Percentiles rank a stretch among this genome's conserved stretches.
phyloP scores from a whole-genome alignment of 2,113 vertebrate genomes.

The Macroglossus sobrinus region DNA sequence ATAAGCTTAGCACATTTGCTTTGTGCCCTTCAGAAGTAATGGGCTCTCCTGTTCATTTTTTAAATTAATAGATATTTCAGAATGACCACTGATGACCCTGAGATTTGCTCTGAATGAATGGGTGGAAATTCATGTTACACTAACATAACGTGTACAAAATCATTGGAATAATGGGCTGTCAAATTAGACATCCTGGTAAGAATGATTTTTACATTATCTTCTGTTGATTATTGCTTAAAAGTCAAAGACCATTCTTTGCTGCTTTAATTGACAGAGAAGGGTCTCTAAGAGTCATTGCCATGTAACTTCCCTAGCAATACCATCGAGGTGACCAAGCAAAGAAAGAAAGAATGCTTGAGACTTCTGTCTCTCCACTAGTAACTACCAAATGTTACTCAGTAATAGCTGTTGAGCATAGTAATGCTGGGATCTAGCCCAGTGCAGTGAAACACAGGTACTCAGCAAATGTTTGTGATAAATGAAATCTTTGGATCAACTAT shows the following conservation, averaged over 20 bases:
- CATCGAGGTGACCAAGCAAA: background rate
- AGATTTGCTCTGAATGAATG: conserved; percentile 17
- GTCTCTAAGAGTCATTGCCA: background rate
- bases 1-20: background rate
- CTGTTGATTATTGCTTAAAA: background rate
- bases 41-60: background rate
- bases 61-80: conserved; percentile 38
- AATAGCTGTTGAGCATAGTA: background rate
- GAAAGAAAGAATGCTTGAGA: background rate
- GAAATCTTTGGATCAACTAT: background rate
- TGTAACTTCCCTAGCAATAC: background rate
- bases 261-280: background rate
- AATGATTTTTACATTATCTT: background rate
- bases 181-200: background rate
- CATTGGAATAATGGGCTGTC: background rate
- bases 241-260: background rate
- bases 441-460: background rate
- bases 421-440: background rate
- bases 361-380: background rate
- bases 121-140: background rate
- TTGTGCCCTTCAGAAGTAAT: background rate
- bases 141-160: background rate
- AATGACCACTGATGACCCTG: background rate
- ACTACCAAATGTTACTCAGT: background rate
- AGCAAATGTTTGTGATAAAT: background rate